These are phyloP conservation scores for Lampropteryx suffumata DNA, from an alignment of 2,888 invertebrate genomes.

Conservation along the genomic window DNA sequence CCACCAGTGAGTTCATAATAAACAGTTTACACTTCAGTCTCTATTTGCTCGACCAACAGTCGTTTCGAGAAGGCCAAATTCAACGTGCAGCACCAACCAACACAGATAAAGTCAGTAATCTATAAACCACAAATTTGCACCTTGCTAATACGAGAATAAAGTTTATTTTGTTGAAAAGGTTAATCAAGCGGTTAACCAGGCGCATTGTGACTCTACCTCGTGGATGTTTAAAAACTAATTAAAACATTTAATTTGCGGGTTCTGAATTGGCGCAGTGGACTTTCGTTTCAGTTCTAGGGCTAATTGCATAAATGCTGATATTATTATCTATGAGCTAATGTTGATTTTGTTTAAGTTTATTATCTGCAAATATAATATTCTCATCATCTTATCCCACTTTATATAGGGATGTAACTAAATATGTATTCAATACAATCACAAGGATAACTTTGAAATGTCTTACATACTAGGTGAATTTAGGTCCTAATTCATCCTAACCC, in stretches of 20 bases:
- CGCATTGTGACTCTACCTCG: slow-evolving; percentile 18
- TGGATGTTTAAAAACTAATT: slow-evolving; percentile 36
- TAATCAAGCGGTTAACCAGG: slow-evolving; percentile 20
- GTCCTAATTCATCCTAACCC: too few relatives aligned
- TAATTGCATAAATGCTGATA: slow-evolving; percentile 1
- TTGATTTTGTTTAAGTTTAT: too few relatives aligned
- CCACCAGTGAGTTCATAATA: background rate
- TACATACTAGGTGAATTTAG: too few relatives aligned
- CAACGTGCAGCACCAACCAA: slow-evolving; percentile 19
- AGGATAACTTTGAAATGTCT: too few relatives aligned
- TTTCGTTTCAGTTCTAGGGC: slow-evolving; percentile 20
- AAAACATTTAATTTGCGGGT: slow-evolving; percentile 37
- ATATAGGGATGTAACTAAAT: too few relatives aligned
- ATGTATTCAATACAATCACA: too few relatives aligned
- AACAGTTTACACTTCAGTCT: slow-evolving; percentile 25
- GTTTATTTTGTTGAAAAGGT: slow-evolving; percentile 9
- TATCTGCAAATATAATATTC: too few relatives aligned
- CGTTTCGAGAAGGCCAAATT: slow-evolving; percentile 29
- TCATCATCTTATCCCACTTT: too few relatives aligned
- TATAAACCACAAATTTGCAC: slow-evolving; percentile 1
- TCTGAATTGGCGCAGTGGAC: slow-evolving; percentile 23
- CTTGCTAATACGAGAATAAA: background rate
- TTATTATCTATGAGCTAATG: background rate
- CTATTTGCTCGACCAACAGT: slow-evolving; percentile 27
- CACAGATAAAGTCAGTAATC: slow-evolving; percentile 7